Conservation (phyloP, 2,797 vertebrate genomes). For the Hirundo rustica region DNA sequence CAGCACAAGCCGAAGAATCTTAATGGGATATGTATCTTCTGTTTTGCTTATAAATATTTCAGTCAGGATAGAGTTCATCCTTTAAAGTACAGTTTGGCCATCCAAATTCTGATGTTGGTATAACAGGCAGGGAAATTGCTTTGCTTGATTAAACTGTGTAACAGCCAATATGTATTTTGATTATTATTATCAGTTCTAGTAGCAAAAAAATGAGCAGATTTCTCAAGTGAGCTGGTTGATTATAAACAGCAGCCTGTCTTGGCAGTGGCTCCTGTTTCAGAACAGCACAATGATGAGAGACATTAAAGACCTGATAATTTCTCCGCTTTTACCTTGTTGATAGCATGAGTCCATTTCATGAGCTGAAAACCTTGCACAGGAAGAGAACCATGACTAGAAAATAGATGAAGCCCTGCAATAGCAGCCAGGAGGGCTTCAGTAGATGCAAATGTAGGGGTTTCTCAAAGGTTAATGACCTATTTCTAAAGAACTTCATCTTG, state of each 20-base stretch:
- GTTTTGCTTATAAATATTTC: conserved; percentile 27
- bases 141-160: conserved; percentile 54
- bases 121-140: conserved; percentile 22
- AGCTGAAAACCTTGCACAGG: not conserved
- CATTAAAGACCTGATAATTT: not conserved
- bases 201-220: not conserved
- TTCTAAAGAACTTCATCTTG: not conserved
- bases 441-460: not conserved
- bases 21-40: not conserved
- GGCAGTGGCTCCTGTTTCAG: not conserved
- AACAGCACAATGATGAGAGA: not conserved
- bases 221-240: not conserved
- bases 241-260: not conserved
- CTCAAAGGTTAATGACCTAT: not conserved
- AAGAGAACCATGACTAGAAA: not conserved
- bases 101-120: not conserved
- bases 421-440: not conserved
- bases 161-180: not conserved
- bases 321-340: not conserved
- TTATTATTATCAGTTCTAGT: not conserved
- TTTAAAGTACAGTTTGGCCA: conserved; percentile 13
- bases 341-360: not conserved
- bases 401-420: fast-evolving
- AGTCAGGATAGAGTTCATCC: not conserved
- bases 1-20: conserved; percentile 17